Base-by-base conservation (phyloP, 2,113 vertebrate species). In the Hippocampus guttulatus region DNA sequence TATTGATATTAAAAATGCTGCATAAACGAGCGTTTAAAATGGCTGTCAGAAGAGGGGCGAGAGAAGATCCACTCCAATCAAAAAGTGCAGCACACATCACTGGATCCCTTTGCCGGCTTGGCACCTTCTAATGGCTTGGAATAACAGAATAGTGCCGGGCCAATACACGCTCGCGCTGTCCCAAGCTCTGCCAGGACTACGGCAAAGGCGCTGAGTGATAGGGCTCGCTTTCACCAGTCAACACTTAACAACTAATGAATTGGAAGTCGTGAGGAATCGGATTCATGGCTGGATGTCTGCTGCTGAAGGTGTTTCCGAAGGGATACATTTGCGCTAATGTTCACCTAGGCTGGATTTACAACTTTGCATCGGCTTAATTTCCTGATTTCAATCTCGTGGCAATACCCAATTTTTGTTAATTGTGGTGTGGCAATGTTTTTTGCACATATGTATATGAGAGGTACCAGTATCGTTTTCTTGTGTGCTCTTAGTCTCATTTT, bases 1-100 rank as follows among this genome's bases (percentile, higher is more conserved):
- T 94, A 95, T 96, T 96, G 95, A 96, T 96, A 96, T 95, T 95
- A 96, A 97, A 97, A 97, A 93, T 92, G 83, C 86, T 86, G 87
- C 86, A 90, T 89, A 89, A 91, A 91, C 83, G 81, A 86, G 85
- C 87, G 88, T 90, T 91, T 90, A 89, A 91, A 90, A 91, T 84
- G 86, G 81, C 88, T 90, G 87, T 86, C 84, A 90, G 85, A 85
- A 80, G 77, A 71, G 74, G 80, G 81, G 83, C 84, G 84, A 88
- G 84, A 81, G 85, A 84, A 81, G 81, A 87, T 88, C 85, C 85
- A 90, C 87, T 90, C 87, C 85, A 89, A 90, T 89, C 86, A 86
- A 84, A 83, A 85, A 88, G 82, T 88, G 86, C 84, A 84, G 89
- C 84, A 84, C 85, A 88, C 88, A 88, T 91, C 87, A 86, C 85